Base-by-base conservation (phyloP, 1,140 invertebrate species). In the Zaprionus ornatus region DNA sequence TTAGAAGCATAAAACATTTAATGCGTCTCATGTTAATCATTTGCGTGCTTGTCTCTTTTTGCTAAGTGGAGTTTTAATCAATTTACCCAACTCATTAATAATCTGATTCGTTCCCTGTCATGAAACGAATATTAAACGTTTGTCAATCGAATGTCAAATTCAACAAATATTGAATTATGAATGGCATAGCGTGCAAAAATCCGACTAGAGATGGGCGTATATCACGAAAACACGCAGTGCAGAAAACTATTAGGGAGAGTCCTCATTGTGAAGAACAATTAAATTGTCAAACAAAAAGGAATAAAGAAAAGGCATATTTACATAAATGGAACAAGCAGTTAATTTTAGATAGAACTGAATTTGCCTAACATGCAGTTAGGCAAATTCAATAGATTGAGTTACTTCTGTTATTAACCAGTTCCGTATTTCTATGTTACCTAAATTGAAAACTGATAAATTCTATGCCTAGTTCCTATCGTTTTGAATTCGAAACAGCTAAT, bases 141-240 rank as follows among this genome's bases (percentile, higher is more conserved):
- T 48, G 61, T 64, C 37, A 64, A 48, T 67, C 35, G 17, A 23
- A 45, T 67, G 55, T 10, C 21, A 25, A 62, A 45, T 27, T 40
- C 64, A 74, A 69, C 54, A 74, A 50, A 59, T 62, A 48, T 62
- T 55, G 32, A 74, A 57, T 57, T 74, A 74, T 70, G 72, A 62
- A 63, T 32, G 10, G n/a, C 42, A 71, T 65, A 25, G 54, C 73
- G 68, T 75, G 45, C 45, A 23, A 5, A 19, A 50, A 50, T 23
- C 9, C 19, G 19, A 19, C 19, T 50, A 50, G 45, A 50, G 45
- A 50, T 50, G 45, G 45, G 19, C 45, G 45, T 12, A 5, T 13
- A 12, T 50, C 45, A 50, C 45, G 45, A 50, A 15, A 40, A 40
- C 37, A 40, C 15, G 37, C 37, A n/a, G 29, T 32, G 29, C 29